Conservation (phyloP, 2,797 vertebrate species). For the Micrastur ruficollis region DNA sequence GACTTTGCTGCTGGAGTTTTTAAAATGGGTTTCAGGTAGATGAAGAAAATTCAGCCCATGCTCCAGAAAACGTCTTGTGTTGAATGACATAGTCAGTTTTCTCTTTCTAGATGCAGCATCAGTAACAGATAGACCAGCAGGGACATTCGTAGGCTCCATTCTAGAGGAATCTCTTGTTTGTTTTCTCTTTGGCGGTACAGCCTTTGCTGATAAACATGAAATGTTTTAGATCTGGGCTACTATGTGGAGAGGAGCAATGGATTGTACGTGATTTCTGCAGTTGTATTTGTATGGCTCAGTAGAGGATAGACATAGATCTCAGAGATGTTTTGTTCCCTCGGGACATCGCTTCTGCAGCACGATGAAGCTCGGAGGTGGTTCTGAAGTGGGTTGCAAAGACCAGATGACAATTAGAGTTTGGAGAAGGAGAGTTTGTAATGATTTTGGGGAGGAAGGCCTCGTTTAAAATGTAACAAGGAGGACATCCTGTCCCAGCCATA, state of each 20-base stretch:
- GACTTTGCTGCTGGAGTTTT: neutral
- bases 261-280: neutral
- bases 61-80: neutral
- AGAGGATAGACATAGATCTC: neutral
- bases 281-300: neutral
- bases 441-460: neutral
- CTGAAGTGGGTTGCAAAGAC: neutral
- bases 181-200: neutral
- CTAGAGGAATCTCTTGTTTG: neutral
- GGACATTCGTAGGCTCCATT: neutral
- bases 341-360: neutral
- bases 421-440: neutral
- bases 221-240: neutral
- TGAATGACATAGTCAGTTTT: neutral
- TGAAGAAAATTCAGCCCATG: neutral
- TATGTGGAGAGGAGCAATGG: neutral
- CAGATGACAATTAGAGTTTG: neutral
- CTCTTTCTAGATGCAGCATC: neutral
- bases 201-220: neutral
- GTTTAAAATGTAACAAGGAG: neutral
- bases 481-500: neutral
- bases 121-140: neutral
- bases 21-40: neutral
- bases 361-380: neutral
- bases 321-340: neutral